A percentile compares a stretch with the other conserved stretches of the same genome.
Evolutionary conservation across 2,113 vertebrate species (phyloP).

Genomic region (Carlito syrichta): DNA sequence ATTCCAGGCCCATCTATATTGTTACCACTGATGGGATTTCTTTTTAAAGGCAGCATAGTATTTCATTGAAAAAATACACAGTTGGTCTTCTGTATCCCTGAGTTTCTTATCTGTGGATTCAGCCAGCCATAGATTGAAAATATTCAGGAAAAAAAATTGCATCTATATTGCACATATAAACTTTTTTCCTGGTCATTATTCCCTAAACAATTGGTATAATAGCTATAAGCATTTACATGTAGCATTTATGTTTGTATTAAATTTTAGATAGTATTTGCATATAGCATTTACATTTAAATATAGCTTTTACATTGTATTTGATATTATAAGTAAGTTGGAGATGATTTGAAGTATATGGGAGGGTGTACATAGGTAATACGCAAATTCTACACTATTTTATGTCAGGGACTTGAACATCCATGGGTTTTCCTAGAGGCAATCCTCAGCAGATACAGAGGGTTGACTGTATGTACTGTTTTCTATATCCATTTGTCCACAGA

Average conservation of each 20-base stretch:
- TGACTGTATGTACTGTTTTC: background rate
- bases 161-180: background rate
- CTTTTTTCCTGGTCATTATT: background rate
- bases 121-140: background rate
- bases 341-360: background rate
- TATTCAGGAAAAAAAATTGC: background rate
- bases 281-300: no score
- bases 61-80: background rate
- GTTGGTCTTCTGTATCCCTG: background rate
- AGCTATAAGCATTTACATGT: no score
- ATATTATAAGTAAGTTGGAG: background rate
- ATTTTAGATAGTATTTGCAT: background rate
- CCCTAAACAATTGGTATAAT: background rate
- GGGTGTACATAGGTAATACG: background rate
- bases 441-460: background rate
- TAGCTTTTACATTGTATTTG: background rate
- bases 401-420: background rate
- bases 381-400: background rate
- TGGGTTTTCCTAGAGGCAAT: background rate
- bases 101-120: background rate
- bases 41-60: background rate
- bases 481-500: background rate
- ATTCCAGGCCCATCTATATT: background rate
- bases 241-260: no score
- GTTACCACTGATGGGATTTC: background rate